Evolutionary conservation across 1,140 invertebrate genomes (phyloP), one percentile per base, ranked within the genome.

Genomic region (Aphaenogaster rudis): DNA sequence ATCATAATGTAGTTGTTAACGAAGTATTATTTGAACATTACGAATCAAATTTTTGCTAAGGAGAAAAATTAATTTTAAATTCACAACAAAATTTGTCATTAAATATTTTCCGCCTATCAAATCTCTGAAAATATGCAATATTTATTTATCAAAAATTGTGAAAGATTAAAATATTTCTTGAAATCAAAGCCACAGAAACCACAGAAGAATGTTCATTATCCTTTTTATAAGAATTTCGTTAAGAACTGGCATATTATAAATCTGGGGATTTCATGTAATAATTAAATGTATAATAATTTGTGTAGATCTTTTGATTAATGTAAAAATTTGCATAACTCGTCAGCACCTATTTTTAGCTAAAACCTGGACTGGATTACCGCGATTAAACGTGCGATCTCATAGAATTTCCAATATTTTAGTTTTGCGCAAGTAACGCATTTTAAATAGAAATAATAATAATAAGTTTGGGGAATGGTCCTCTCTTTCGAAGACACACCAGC

Each of bases 281-380:
- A 63, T 33, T 63, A 48, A 3, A 39, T 15, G 13, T 4, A 17
- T 36, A 33, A 48, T 39, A 33, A 52, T 9, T 74, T 57, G 17
- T 36, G 50, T 1, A n/a, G 3, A 77, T 74, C 17, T 54, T 76
- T 59, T 50, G 17, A 6, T 52, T 67, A 42, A 78, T 5, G n/a
- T n/a, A 45, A 52, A 0, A 0, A 67, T 54, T 80, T 80, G 45
- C n/a, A 54, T 67, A 80, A 67, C 48, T 28, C 33, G 39, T 67
- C 33, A 80, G 36, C 8, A 4, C 6, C 17, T 69, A 80, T 39
- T 80, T 80, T 69, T 80, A 69, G 13, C 17, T 67, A 17, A 52
- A 36, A 67, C 33, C 11, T 79, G 8, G n/a, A 39, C 21, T 3
- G 5, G 2, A 57, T 33, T 57, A 48, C 3, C 28, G 17, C 15